Conservation (phyloP, 1,140 invertebrate species). For the Sitodiplosis mosellana region DNA sequence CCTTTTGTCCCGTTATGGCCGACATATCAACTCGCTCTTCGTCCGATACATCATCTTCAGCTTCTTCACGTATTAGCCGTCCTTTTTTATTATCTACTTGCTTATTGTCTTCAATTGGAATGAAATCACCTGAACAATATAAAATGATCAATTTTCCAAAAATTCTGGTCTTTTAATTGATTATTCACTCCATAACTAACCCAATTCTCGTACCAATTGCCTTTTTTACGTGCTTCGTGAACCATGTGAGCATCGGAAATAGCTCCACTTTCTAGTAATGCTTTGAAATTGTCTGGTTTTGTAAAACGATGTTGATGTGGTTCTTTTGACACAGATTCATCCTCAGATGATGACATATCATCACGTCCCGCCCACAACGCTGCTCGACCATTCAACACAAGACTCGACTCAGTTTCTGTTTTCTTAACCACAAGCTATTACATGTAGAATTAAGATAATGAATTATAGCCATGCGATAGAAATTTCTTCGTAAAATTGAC, state of each 20-base stretch:
- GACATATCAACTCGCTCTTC: slow-evolving; percentile 59
- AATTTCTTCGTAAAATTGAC: not conserved
- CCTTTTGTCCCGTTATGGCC: slow-evolving; percentile 47
- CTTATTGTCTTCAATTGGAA: slow-evolving; percentile 48
- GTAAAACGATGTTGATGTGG: slow-evolving; percentile 36
- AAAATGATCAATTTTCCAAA: slow-evolving; percentile 3
- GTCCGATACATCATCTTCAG: slow-evolving; percentile 53
- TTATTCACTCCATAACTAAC: slow-evolving; percentile 7
- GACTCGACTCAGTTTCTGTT: slow-evolving; percentile 21
- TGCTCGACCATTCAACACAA: slow-evolving; percentile 58
- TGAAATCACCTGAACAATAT: slow-evolving; percentile 58
- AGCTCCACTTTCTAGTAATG: slow-evolving; percentile 60
- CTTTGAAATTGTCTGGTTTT: slow-evolving; percentile 45
- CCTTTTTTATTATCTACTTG: slow-evolving; percentile 20
- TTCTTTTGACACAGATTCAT: slow-evolving; percentile 26
- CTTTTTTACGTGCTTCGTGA: slow-evolving; percentile 83
- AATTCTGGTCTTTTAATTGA: not conserved
- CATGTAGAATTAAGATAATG: slow-evolving; percentile 7
- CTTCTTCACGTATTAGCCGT: slow-evolving; percentile 67
- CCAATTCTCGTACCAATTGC: slow-evolving; percentile 45
- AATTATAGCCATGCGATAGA: slow-evolving; percentile 7
- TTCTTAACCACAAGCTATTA: slow-evolving; percentile 36
- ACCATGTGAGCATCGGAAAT: slow-evolving; percentile 95
- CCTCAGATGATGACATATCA: slow-evolving; percentile 52
- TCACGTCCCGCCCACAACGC: slow-evolving; percentile 55